phyloP scores from a whole-genome alignment of 2,797 vertebrate genomes.

The Cossypha niveicapilla region DNA sequence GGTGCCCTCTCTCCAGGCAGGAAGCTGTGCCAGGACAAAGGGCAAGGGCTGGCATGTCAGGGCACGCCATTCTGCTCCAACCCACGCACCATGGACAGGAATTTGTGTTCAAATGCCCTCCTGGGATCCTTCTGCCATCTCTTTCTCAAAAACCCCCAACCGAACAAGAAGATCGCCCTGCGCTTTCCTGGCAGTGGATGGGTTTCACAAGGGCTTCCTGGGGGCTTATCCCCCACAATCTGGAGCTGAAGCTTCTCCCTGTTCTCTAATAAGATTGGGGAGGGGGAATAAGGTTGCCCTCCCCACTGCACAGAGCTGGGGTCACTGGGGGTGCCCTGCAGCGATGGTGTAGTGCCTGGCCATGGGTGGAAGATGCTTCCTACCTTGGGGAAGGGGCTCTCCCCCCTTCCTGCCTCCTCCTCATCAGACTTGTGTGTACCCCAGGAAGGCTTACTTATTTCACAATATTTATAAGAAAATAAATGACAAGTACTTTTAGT shows the following conservation, averaged over 20 bases:
- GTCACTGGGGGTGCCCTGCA: background rate
- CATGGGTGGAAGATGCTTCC: background rate
- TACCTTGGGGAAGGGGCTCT: background rate
- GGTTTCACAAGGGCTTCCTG: background rate
- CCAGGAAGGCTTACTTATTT: background rate
- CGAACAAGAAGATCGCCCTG: background rate
- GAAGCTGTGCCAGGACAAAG: background rate
- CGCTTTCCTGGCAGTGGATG: accelerated
- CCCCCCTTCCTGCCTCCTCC: background rate
- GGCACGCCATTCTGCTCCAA: background rate
- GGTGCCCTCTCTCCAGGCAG: background rate
- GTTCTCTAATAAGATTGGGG: background rate
- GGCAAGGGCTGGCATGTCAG: background rate
- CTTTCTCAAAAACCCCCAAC: background rate
- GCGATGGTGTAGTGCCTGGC: background rate
- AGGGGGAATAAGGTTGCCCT: background rate
- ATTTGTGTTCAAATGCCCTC: background rate
- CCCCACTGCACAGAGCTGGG: background rate
- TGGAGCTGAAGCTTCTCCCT: background rate
- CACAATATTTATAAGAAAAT: background rate
- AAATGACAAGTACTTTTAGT: background rate
- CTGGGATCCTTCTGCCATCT: background rate
- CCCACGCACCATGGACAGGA: background rate
- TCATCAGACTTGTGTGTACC: background rate
- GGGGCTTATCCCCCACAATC: accelerated